A percentile compares a stretch with the other conserved stretches of the same genome.
These are phyloP conservation scores for Chelidonichthys spinosus DNA, from an alignment of 2,797 vertebrate genomes.

Conservation along the genomic window DNA sequence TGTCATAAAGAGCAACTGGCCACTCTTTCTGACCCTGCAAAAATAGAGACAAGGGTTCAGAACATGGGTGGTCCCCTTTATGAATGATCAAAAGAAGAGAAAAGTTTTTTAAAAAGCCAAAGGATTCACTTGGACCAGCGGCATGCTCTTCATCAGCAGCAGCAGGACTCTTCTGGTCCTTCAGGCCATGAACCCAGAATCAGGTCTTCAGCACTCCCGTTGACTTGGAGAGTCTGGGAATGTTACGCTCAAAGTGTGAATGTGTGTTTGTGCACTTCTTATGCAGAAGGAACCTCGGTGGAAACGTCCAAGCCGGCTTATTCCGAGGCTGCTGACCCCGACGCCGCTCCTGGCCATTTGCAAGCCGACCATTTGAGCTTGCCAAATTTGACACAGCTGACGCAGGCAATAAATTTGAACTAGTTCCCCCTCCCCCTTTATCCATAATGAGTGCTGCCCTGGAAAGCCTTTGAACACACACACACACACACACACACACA, in stretches of 20 bases:
- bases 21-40: conserved; percentile 83
- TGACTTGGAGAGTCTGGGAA: conserved; percentile 36
- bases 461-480: conserved; percentile 70
- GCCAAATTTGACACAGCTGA: conserved; percentile 89
- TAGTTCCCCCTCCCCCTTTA: conserved; percentile 83
- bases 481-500: conserved; percentile 42
- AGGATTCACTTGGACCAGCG: conserved; percentile 45
- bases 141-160: conserved; percentile 27
- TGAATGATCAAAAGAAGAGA: conserved; percentile 63
- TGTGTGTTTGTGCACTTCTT: conserved; percentile 14
- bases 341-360: conserved; percentile 85
- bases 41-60: conserved; percentile 81
- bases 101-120: conserved; percentile 15
- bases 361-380: conserved; percentile 87
- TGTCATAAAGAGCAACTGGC: conserved; percentile 86
- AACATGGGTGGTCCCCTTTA: conserved; percentile 85
- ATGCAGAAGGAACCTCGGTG: conserved; percentile 6
- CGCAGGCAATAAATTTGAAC: conserved; percentile 87
- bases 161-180: conserved; percentile 34
- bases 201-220: conserved; percentile 23
- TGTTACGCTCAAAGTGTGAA: conserved; percentile 21
- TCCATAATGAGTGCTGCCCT: conserved; percentile 74
- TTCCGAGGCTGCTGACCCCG: conserved; percentile 77
- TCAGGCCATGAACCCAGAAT: conserved; percentile 14
- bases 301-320: conserved; percentile 70